Evolutionary conservation across 2,113 vertebrate genomes (phyloP), one percentile per base, ranked within the genome.

Genomic region (Psilopogon haemacephalus): DNA sequence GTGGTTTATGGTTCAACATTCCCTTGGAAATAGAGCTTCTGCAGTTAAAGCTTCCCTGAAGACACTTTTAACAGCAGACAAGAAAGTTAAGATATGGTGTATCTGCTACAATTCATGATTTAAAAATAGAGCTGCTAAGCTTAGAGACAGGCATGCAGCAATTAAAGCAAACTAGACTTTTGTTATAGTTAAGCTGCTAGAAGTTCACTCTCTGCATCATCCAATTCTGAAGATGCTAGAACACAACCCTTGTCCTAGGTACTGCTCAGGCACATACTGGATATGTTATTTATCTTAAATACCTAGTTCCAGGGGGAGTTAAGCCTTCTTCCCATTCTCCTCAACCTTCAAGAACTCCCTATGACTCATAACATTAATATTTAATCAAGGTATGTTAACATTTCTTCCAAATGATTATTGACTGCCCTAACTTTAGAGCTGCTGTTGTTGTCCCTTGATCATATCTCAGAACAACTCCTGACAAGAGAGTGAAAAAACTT

Each of bases 291-390:
- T 87, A 37, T 67, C 86, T 70, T 81, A 91, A 88, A 88, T 44
- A 75, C 17, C 26, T 5, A 93, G 60, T 7, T 89, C 42, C 42
- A 38, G 46, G 35, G 16, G 54, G 56, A 87, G 6, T 73, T 85
- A 86, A 71, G 14, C 16, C 6, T 91, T 80, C 44, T 65, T 88
- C 72, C 46, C 37, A 44, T 88, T 83, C 60, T 90, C 64, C 37
- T 59, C 56, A 70, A 0, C 63, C 69, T 80, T 83, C 79, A 91
- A 90, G 83, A 93, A 86, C 32, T 91, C 60, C 30, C 64, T 74
- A 42, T 94, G 92, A 93, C 68, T 94, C 92, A 94, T 56, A 88
- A 80, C 46, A 74, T 95, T 87, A 89, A 89, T 93, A 88, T 93
- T 95, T 94, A 80, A 94, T 86, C 52, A 88, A 88, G 50, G 14